These are phyloP conservation scores for Thalassoma bifasciatum DNA, from an alignment of 2,113 vertebrate species.

Conservation along the genomic window DNA sequence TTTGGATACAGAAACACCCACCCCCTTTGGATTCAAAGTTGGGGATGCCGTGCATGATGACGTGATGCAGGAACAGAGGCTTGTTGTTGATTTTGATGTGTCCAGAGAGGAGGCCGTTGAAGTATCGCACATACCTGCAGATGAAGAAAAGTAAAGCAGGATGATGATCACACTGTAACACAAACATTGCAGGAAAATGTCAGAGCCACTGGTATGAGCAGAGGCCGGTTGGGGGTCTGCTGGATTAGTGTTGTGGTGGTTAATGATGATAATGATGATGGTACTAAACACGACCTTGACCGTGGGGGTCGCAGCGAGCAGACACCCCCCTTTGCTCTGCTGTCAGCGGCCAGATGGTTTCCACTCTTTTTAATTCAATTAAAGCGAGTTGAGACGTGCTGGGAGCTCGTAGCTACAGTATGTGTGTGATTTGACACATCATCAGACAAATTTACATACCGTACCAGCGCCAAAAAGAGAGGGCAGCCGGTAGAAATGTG, in stretches of 20 bases:
- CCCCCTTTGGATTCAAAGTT: conserved; percentile 98
- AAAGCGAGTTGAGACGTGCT: conserved; percentile 27
- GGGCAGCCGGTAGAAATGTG: too few species aligned
- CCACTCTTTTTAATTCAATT: conserved; percentile 64
- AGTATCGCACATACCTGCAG: conserved; percentile 94
- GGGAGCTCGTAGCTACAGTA: not conserved
- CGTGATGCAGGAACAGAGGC: conserved; percentile 96
- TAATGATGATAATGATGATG: conserved; percentile 67
- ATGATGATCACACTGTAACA: conserved; percentile 21
- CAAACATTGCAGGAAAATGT: conserved; percentile 21
- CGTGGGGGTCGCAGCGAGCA: conserved; percentile 24
- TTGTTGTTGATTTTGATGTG: conserved; percentile 99
- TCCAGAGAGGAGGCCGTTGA: conserved; percentile 95
- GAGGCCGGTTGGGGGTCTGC: conserved; percentile 49
- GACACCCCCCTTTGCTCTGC: conserved; percentile 34
- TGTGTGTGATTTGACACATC: not conserved
- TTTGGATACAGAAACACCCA: conserved; percentile 74
- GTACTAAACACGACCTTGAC: conserved; percentile 58
- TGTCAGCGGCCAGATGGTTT: conserved; percentile 74
- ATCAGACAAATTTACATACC: not conserved
- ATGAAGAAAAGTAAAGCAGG: not conserved
- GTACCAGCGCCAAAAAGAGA: not conserved
- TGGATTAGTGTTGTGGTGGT: conserved; percentile 52
- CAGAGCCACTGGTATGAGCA: conserved; percentile 22
- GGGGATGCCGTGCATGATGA: conserved; percentile 99